Evolutionary conservation across 2,113 vertebrate genomes (phyloP).

Genomic region (Phylloscopus trochiloides): DNA sequence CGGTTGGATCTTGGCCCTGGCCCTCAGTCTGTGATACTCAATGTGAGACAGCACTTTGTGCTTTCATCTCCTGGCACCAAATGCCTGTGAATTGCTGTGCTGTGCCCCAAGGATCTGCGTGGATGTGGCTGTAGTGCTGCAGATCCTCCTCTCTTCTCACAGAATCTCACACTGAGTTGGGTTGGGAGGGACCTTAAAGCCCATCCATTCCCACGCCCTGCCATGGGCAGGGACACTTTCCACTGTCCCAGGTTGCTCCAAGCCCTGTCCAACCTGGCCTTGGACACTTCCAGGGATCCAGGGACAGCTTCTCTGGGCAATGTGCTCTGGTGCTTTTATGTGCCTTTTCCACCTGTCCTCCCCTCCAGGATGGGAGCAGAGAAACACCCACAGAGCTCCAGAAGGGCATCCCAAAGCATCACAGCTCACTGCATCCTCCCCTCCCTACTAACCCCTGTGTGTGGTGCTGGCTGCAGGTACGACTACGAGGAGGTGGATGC

Average conservation of each 20-base stretch:
- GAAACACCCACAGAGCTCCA: neutral
- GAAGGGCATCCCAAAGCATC: neutral
- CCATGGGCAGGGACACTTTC: neutral
- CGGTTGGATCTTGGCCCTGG: neutral
- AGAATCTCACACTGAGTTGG: neutral
- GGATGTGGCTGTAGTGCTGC: neutral
- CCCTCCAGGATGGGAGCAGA: neutral
- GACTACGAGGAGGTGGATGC: constrained; percentile 98
- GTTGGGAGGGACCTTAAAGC: too few species aligned
- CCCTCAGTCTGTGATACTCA: accelerated
- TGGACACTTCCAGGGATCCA: neutral
- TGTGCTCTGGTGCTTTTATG: neutral
- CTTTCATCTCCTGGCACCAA: neutral
- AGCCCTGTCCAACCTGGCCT: accelerated
- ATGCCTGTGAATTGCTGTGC: neutral
- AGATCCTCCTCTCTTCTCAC: neutral
- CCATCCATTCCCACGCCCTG: neutral
- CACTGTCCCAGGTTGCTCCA: neutral
- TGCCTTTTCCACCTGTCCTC: neutral
- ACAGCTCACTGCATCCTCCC: neutral
- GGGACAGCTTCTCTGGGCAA: neutral
- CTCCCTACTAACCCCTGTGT: neutral
- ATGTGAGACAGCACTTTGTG: neutral
- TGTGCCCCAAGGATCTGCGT: neutral
- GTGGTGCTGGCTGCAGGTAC: constrained; percentile 75